Conservation (phyloP, 2,113 vertebrate species). For the Phyllopteryx taeniolatus region DNA sequence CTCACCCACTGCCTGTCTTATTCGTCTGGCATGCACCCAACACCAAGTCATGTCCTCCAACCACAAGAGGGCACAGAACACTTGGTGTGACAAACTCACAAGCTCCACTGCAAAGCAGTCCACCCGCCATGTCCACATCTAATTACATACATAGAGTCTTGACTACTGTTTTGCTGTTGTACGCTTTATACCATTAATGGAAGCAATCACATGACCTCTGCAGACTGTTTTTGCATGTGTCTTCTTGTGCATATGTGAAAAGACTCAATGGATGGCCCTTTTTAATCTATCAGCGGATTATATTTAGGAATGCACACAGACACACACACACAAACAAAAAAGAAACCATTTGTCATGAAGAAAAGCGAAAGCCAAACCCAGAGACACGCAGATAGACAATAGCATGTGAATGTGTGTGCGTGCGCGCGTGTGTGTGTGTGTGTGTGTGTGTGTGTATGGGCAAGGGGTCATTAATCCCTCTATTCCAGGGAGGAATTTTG, state of each 20-base stretch:
- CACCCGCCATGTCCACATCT: background rate
- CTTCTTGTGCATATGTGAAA: constrained; percentile 16
- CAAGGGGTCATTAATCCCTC: constrained; percentile 70
- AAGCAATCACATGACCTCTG: constrained; percentile 60
- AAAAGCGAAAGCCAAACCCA: constrained; percentile 16
- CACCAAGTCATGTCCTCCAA: background rate
- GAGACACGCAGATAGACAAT: constrained; percentile 14
- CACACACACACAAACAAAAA: background rate
- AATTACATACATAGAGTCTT: background rate
- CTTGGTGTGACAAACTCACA: background rate
- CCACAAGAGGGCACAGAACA: background rate
- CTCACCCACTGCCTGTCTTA: background rate
- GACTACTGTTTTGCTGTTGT: constrained; percentile 34
- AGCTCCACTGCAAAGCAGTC: background rate
- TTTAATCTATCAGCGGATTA: constrained; percentile 8
- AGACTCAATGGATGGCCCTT: constrained; percentile 31
- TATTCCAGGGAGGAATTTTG: constrained; percentile 49
- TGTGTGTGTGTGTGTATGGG: background rate
- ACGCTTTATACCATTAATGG: constrained; percentile 66
- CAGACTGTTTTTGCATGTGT: constrained; percentile 42
- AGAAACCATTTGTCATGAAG: constrained; percentile 1
- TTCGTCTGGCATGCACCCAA: background rate
- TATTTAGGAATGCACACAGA: constrained; percentile 13
- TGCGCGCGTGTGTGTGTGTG: constrained; percentile 4
- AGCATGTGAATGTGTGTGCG: constrained; percentile 13